Base-by-base conservation (phyloP, 2,113 vertebrate species). In the Hydrochoerus hydrochaeris region DNA sequence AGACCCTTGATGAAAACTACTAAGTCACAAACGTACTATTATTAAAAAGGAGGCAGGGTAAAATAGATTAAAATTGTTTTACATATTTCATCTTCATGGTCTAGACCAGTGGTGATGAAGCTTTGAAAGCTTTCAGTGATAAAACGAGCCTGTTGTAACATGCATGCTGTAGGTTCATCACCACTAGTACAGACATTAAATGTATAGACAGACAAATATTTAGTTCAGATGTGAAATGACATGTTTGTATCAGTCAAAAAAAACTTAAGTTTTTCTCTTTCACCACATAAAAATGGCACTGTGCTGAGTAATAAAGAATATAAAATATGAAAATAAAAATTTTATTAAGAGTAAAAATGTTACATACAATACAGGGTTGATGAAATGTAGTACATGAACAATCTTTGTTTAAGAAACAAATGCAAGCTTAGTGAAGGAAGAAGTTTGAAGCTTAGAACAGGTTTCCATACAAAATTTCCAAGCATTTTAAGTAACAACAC, bases 241-340 rank as follows among this genome's bases (percentile, higher is more conserved):
- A 77, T 38, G 3, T 19, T 88, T 46, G 10, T 5, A 41, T 85
- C 80, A 69, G 67, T 14, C n/a, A 92, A 90, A 60, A 75, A 75
- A 94, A 96, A 96, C 63, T 87, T 26, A 91, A 67, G 17, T 91
- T 95, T 96, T 92, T 17, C 38, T 94, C 84, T 89, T 95, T 86
- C 92, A 81, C 1, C 11, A 91, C 86, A 93, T 69, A 54, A 63
- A 91, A 94, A 73, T 95, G 46, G 57, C 46, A 92, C 5, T 85
- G 52, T 26, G 65, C 35, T 58, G 2, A 91, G 57, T 88, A 90
- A 87, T 87, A 95, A 91, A 88, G 35, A 90, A 81, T 78, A 57
- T 83, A 90, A 97, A 88, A 94, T 63, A 91, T 60, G 58, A 97
- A 96, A 97, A 96, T 92, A 91, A 95, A 93, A 93, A 80, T 52